Evolutionary conservation across 2,888 invertebrate genomes (phyloP).

Genomic region (Slavum lentiscoides): DNA sequence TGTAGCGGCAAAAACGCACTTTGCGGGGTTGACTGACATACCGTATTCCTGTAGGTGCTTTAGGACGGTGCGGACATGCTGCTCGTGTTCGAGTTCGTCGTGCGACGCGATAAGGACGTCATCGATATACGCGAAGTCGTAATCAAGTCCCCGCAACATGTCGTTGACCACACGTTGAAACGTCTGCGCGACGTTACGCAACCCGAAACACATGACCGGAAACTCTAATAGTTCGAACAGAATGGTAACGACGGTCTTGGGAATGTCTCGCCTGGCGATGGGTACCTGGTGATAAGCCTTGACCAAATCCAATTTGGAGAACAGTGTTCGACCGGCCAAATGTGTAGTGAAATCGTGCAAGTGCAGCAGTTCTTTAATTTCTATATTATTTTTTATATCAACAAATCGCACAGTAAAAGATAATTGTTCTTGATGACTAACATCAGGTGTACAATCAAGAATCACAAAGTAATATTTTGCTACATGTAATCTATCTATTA

Average conservation of each 20-base stretch:
- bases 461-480: no score
- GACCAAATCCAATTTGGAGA: neutral
- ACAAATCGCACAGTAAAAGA: no score
- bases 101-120: conserved; percentile 55
- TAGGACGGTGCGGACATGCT: no score
- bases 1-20: conserved; percentile 57
- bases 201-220: neutral
- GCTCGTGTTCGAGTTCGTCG: conserved; percentile 54
- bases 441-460: no score
- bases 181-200: neutral
- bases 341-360: conserved; percentile 45
- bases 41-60: conserved; percentile 56
- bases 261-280: neutral
- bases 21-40: conserved; percentile 57
- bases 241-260: neutral
- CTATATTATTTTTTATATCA: no score
- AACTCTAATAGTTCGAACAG: neutral
- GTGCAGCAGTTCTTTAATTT: neutral
- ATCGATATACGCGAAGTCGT: conserved; percentile 55
- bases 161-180: conserved; percentile 57
- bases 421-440: no score
- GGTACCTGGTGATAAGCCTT: neutral
- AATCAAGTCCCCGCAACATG: conserved; percentile 54
- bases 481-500: no score
- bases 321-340: neutral